Percentiles rank a stretch among this genome's conserved stretches.
These are phyloP conservation scores for Mizuhopecten yessoensis DNA, from an alignment of 1,140 invertebrate species.

Conservation along the genomic window DNA sequence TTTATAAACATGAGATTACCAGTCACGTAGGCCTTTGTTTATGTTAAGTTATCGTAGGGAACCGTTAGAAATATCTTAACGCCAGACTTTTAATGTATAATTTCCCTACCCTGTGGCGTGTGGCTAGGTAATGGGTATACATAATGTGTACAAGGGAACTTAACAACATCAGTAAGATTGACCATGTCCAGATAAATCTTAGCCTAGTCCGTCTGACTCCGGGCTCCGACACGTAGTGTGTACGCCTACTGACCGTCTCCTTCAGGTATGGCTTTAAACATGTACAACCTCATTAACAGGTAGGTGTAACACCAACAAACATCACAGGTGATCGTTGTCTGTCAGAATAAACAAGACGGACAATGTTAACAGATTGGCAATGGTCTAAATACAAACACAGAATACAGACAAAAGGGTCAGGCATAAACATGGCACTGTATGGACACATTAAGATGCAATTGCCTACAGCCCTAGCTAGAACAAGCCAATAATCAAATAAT, in stretches of 20 bases:
- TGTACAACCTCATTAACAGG: neutral
- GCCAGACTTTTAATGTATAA: neutral
- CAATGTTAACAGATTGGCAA: neutral
- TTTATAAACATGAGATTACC: neutral
- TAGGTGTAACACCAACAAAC: slow-evolving; percentile 31
- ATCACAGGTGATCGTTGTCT: neutral
- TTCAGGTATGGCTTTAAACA: neutral
- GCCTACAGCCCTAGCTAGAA: no score
- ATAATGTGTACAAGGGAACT: neutral
- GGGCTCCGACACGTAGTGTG: neutral
- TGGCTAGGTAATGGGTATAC: neutral
- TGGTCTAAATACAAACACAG: no score
- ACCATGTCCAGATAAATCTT: neutral
- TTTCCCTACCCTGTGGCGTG: neutral
- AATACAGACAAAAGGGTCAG: no score
- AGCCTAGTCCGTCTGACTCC: neutral
- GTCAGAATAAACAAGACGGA: neutral
- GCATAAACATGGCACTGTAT: no score
- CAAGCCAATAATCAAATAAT: no score
- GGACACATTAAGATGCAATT: no score
- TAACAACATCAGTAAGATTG: neutral
- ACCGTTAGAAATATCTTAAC: neutral
- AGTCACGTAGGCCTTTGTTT: neutral
- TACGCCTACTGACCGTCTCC: neutral
- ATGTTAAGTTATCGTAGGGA: neutral